Evolutionary conservation across 2,113 vertebrate species (phyloP).

Genomic region (Onychostoma macrolepis): DNA sequence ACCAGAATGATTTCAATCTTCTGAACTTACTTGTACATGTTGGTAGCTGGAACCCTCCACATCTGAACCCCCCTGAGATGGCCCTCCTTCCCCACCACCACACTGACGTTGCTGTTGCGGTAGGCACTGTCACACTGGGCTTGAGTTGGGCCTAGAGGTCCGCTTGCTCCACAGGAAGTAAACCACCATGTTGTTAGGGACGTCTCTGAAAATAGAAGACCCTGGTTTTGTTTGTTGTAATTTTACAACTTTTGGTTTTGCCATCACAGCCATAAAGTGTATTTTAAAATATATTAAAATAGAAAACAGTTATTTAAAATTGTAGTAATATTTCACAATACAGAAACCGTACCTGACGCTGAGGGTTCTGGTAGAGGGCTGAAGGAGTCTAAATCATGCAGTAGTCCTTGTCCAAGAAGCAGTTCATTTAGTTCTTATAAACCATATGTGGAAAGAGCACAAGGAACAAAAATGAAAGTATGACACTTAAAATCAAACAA

Average conservation of each 20-base stretch:
- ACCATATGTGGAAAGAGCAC: background rate
- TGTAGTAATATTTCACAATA: background rate
- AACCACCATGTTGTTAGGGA: slow-evolving; percentile 82
- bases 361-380: slow-evolving; percentile 82
- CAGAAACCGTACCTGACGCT: slow-evolving; percentile 75
- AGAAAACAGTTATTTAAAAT: background rate
- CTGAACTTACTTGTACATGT: slow-evolving; percentile 80
- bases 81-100: slow-evolving; percentile 79
- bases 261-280: background rate
- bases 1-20: background rate
- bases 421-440: slow-evolving; percentile 70
- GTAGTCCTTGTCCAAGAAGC: slow-evolving; percentile 60
- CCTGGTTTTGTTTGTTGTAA: background rate
- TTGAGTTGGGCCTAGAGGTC: slow-evolving; percentile 83
- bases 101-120: slow-evolving; percentile 79
- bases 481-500: background rate
- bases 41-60: slow-evolving; percentile 83
- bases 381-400: slow-evolving; percentile 71
- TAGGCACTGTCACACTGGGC: slow-evolving; percentile 86
- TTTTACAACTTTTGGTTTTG: background rate
- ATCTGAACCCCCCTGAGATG: slow-evolving; percentile 81
- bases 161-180: slow-evolving; percentile 84
- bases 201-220: slow-evolving; percentile 65
- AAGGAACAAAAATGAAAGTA: background rate
- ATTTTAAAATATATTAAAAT: background rate